Evolutionary conservation across 2,797 vertebrate genomes (phyloP), one percentile per base, ranked within the genome.

Genomic region (Eidolon dupreanum): DNA sequence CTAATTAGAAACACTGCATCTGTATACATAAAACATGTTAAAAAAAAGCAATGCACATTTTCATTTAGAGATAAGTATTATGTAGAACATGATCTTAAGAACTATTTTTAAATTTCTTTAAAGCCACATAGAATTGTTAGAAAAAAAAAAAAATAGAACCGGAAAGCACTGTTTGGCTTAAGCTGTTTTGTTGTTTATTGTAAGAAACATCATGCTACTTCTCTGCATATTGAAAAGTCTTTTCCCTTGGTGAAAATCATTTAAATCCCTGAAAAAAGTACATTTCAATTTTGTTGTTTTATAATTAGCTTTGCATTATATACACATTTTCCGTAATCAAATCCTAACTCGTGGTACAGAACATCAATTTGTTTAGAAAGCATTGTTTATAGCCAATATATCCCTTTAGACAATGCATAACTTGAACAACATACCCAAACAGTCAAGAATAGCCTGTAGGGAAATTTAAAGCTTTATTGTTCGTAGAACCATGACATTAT

Each of bases 381-480:
- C 9, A 94, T 24, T 96, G 77, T 93, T 93, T 91, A 95, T 94
- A 49, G 63, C 53, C 1, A 77, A 6, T 84, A 73, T 59, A 15
- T 96, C 92, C 68, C 71, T 96, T 96, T 70, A 88, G 41, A 96
- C 61, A 95, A 91, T 91, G 0, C 5, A 79, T n/a, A 96, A 57
- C 10, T 96, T 91, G 90, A 51, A 89, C 90, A 97, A 55, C 53
- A 75, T 73, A 90, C 33, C 31, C 83, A 96, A 93, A 38, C n/a
- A 95, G 88, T 12, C 8, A 95, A 95, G 16, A 75, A 33, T 13
- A 77, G 53, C 49, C 90, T 94, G 41, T 36, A 75, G 93, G 81
- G 91, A 98, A 97, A 98, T 98, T 90, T 98, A 94, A 97, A 85
- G 15, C 31, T 97, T 98, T 97, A 43, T 88, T 97, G 66, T 96